These are phyloP conservation scores for Andrena trimmerana DNA, from an alignment of 2,888 invertebrate species.

Conservation along the genomic window DNA sequence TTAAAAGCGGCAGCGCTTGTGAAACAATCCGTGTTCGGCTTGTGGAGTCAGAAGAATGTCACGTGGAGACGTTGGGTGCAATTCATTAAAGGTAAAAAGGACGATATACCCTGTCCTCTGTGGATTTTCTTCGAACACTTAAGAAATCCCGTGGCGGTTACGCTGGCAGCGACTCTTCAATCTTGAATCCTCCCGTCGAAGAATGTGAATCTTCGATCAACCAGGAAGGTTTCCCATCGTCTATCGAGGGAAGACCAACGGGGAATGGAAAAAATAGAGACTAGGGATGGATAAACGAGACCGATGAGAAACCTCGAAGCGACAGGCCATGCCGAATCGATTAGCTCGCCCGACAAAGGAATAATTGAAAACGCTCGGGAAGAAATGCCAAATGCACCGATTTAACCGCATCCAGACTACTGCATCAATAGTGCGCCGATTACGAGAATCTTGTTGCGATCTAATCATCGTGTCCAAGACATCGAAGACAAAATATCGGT, in stretches of 20 bases:
- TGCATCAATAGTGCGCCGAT: conserved; percentile 28
- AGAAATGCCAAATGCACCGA: conserved; percentile 38
- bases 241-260: background rate
- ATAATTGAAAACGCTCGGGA: conserved; percentile 57
- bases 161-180: conserved; percentile 35
- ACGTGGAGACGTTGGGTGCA: conserved; percentile 12
- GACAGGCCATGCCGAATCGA: conserved; percentile 58
- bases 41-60: conserved; percentile 28
- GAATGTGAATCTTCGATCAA: conserved; percentile 46
- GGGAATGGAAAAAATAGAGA: background rate
- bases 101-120: conserved; percentile 1
- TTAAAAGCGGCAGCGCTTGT: conserved; percentile 1
- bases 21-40: conserved; percentile 15
- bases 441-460: background rate
- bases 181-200: conserved; percentile 13
- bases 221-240: conserved; percentile 7
- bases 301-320: conserved; percentile 46
- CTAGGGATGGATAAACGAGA: conserved; percentile 33
- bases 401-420: conserved; percentile 32
- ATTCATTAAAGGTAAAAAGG: conserved; percentile 44
- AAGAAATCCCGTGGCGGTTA: conserved; percentile 33
- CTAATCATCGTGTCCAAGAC: background rate
- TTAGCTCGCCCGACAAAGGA: conserved; percentile 49
- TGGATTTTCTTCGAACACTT: conserved; percentile 42
- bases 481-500: background rate